Percentiles rank a stretch among this genome's conserved stretches.
phyloP scores from a whole-genome alignment of 2,888 invertebrate genomes.

The Lasioglossum figueresi region DNA sequence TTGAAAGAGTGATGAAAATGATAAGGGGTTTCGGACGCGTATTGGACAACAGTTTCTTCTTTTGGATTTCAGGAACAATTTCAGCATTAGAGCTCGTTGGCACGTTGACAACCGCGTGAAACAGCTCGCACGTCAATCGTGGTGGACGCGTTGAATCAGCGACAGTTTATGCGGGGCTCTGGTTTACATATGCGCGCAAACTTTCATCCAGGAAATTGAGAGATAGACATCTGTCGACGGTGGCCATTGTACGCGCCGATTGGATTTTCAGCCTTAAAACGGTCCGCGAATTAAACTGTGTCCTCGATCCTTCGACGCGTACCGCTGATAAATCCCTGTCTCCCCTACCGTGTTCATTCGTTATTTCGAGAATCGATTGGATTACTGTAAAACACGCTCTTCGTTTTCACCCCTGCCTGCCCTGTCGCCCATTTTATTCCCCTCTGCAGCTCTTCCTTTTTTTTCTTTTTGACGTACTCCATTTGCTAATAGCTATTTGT shows the following conservation, averaged over 20 bases:
- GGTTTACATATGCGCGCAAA: conserved; percentile 65
- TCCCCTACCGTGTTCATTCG: conserved; percentile 53
- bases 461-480: conserved; percentile 4
- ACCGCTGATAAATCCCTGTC: conserved; percentile 66
- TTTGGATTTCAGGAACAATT: conserved; percentile 4
- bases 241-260: conserved; percentile 68
- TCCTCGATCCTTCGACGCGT: conserved; percentile 60
- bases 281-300: conserved; percentile 69
- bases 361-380: conserved; percentile 67
- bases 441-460: neutral
- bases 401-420: conserved; percentile 21
- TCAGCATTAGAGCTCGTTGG: conserved; percentile 39
- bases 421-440: conserved; percentile 9
- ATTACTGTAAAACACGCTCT: conserved; percentile 61
- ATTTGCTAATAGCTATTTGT: conserved; percentile 19
- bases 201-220: conserved; percentile 73
- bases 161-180: conserved; percentile 52
- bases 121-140: conserved; percentile 51
- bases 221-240: conserved; percentile 73
- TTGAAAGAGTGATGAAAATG: neutral
- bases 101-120: conserved; percentile 40
- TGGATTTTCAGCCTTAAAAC: conserved; percentile 72
- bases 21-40: neutral
- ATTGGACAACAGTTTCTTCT: neutral
- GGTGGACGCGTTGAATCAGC: conserved; percentile 51